These are phyloP conservation scores for Cephus cinctus DNA, from an alignment of 1,140 invertebrate genomes.

Conservation along the genomic window DNA sequence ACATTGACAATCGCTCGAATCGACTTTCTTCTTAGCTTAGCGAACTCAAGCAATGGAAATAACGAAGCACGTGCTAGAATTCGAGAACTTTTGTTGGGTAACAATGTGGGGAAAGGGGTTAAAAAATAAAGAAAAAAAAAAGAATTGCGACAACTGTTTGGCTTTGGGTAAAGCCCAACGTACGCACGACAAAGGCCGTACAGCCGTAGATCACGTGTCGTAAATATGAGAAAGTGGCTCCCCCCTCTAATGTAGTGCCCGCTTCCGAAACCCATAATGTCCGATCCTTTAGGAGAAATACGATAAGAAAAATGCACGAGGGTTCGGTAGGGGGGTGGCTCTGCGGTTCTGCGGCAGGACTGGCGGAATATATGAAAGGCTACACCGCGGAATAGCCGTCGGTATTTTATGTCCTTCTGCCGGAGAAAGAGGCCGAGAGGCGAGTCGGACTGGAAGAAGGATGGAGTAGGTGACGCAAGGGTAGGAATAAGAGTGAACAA, in stretches of 20 bases:
- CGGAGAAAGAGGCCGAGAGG: not conserved
- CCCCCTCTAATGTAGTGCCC: conserved; percentile 28
- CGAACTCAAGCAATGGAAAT: no score
- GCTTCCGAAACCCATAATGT: conserved; percentile 30
- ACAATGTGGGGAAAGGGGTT: no score
- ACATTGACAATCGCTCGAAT: no score
- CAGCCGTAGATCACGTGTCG: conserved; percentile 12
- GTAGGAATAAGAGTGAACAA: not conserved
- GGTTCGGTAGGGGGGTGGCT: not conserved
- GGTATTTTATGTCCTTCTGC: conserved; percentile 15
- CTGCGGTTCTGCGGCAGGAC: conserved; percentile 6
- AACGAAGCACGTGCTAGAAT: no score
- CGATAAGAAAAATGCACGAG: conserved; percentile 23
- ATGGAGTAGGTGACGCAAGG: no score
- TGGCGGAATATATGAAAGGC: conserved; percentile 20
- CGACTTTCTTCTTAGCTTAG: no score
- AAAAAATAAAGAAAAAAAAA: no score
- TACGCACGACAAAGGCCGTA: not conserved
- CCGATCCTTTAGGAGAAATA: conserved; percentile 25
- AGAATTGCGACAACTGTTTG: no score
- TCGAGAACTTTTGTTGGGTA: no score
- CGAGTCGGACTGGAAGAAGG: not conserved
- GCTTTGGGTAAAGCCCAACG: no score
- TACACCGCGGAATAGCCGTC: conserved; percentile 10
- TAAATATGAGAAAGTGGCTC: conserved; percentile 26